Percentiles rank a stretch among this genome's conserved stretches.
phyloP scores from a whole-genome alignment of 2,797 vertebrate genomes.

The Gadopsis bispinosus region DNA sequence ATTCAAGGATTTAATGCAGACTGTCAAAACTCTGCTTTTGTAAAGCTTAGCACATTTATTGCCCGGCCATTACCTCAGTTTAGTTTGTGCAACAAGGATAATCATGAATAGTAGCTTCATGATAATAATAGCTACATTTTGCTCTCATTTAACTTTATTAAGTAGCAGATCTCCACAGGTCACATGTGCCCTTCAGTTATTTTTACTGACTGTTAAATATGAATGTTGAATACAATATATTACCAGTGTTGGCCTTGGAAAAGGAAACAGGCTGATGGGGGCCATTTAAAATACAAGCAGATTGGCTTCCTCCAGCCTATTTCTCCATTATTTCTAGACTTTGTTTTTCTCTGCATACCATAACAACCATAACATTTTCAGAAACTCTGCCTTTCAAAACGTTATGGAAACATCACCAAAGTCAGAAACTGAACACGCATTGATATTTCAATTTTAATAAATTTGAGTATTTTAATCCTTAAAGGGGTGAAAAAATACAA shows the following conservation, averaged over 20 bases:
- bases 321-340: slow-evolving; percentile 43
- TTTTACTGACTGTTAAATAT: slow-evolving; percentile 34
- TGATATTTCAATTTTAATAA: not conserved
- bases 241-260: slow-evolving; percentile 36
- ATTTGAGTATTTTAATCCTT: not conserved
- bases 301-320: slow-evolving; percentile 24
- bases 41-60: slow-evolving; percentile 7
- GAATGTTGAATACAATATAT: slow-evolving; percentile 28
- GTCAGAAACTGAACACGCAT: not conserved
- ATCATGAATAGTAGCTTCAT: slow-evolving; percentile 16
- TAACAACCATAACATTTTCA: slow-evolving; percentile 41
- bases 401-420: slow-evolving; percentile 16
- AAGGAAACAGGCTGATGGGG: slow-evolving; percentile 47
- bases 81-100: not conserved
- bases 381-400: slow-evolving; percentile 10
- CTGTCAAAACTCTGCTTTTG: not conserved
- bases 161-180: slow-evolving; percentile 23
- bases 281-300: slow-evolving; percentile 44
- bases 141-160: slow-evolving; percentile 10
- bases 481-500: not conserved
- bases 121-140: slow-evolving; percentile 9
- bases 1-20: not conserved
- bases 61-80: not conserved
- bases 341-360: slow-evolving; percentile 41
- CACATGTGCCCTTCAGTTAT: slow-evolving; percentile 31